Evolutionary conservation across 92 coral and sea anemone species (phyloP).

Genomic region (Umimayanthus kanabou): DNA sequence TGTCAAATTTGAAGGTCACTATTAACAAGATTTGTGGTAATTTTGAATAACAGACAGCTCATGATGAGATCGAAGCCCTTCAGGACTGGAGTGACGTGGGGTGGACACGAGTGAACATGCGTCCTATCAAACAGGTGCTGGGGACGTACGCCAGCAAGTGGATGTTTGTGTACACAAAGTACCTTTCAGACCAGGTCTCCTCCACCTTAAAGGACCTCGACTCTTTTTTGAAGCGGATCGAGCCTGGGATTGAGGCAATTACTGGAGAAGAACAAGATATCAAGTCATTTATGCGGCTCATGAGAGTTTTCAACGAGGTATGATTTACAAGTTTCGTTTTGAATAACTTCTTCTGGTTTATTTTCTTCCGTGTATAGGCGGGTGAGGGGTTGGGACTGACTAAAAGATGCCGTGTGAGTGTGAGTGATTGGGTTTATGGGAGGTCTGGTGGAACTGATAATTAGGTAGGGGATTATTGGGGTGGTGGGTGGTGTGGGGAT

Average conservation of each 20-base stretch:
- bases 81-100: slow-evolving; percentile 99
- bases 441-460: no score
- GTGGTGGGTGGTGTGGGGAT: no score
- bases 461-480: no score
- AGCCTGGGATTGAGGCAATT: slow-evolving; percentile 99
- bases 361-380: no score
- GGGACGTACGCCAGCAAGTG: slow-evolving; percentile 98
- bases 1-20: no score
- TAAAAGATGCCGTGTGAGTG: no score
- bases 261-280: slow-evolving; percentile 97
- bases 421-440: no score
- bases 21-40: not conserved
- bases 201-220: slow-evolving; percentile 94
- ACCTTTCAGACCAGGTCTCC: slow-evolving; percentile 98
- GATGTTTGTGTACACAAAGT: slow-evolving; percentile 98
- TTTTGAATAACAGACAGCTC: slow-evolving; percentile 70
- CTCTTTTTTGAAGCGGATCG: slow-evolving; percentile 96
- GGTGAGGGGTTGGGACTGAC: no score
- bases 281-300: slow-evolving; percentile 92
- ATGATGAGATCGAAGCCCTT: slow-evolving; percentile 87
- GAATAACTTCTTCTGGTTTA: not conserved
- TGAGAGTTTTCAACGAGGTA: slow-evolving; percentile 99
- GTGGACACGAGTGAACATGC: slow-evolving; percentile 97
- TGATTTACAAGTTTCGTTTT: not conserved
- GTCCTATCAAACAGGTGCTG: slow-evolving; percentile 92